Evolutionary conservation across 2,797 vertebrate species (phyloP).

Genomic region (Acrossocheilus fasciatus): DNA sequence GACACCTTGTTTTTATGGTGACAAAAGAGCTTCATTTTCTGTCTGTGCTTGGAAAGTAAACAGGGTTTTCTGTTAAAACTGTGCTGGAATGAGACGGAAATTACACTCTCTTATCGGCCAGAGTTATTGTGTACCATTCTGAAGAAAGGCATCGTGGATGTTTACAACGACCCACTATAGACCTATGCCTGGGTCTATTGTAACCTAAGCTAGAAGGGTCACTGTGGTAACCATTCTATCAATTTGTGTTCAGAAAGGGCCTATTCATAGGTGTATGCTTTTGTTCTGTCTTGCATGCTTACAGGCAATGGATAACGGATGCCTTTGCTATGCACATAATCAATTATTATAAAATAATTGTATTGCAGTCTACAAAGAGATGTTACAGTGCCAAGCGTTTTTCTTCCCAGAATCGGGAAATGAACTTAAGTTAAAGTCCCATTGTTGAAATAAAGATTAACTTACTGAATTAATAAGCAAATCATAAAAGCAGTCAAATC

Average conservation of each 20-base stretch:
- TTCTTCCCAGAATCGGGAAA: neutral
- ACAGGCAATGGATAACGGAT: neutral
- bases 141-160: constrained; percentile 48
- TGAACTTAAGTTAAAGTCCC: neutral
- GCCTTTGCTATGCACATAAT: neutral
- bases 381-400: neutral
- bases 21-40: constrained; percentile 36
- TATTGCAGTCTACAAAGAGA: neutral
- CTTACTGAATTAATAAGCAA: neutral
- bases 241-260: constrained; percentile 45
- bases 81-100: constrained; percentile 19
- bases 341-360: neutral
- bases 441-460: constrained; percentile 1
- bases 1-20: constrained; percentile 28
- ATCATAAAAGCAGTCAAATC: neutral
- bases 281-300: constrained; percentile 65
- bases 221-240: constrained; percentile 31
- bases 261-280: constrained; percentile 61
- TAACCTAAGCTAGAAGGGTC: constrained; percentile 4
- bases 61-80: constrained; percentile 68
- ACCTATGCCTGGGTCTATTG: constrained; percentile 21
- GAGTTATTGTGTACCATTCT: constrained; percentile 55
- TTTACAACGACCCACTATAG: constrained; percentile 16
- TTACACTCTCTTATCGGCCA: constrained; percentile 72
- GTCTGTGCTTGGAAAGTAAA: constrained; percentile 60